Base-by-base conservation (phyloP, 1,140 invertebrate species). In the Cydia amplana region DNA sequence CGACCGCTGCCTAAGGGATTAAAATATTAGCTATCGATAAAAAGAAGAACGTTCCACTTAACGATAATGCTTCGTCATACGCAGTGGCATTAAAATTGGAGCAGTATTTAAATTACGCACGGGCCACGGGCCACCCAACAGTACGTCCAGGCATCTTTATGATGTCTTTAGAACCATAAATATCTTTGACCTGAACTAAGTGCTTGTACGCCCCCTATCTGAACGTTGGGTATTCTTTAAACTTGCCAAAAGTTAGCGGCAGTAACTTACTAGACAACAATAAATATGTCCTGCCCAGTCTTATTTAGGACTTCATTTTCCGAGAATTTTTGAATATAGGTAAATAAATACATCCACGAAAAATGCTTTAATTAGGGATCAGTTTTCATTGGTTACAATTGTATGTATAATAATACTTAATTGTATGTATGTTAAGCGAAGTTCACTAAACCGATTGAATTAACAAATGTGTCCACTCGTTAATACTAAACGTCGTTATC, bases 141-240 rank as follows among this genome's bases (percentile, higher is more conserved):
- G 23, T 32, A 4, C 23, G 60, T 25, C 28, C 64, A 18, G 64
- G 25, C 64, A 67, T 67, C 64, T 67, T 67, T 67, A 67, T 67
- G 64, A 32, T 67, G 23, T 36, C 64, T 36, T 32, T 16, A 4
- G 25, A 32, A 28, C 28, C 12, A 18, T 67, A 36, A 67, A 67
- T 67, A 67, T 67, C 2, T 67, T 6, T 18, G 16, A 36, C 16
- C 64, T 16, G 55, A 60, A 60, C 55, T 67, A 36, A 67, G 28
- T 28, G 64, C 64, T 32, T 36, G 28, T 36, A 32, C 28, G 64
- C 64, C 64, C 63, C 64, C 64, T 67, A 67, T 67, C 64, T 67
- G 28, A 14, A 51, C 4, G 49, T 16, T 12, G 16, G n/a, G 49
- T 18, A 51, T 51, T 51, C 49, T 51, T 51, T 51, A 51, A 51